These are phyloP conservation scores for Sternotherus odoratus DNA, from an alignment of 2,797 vertebrate species.

Conservation along the genomic window DNA sequence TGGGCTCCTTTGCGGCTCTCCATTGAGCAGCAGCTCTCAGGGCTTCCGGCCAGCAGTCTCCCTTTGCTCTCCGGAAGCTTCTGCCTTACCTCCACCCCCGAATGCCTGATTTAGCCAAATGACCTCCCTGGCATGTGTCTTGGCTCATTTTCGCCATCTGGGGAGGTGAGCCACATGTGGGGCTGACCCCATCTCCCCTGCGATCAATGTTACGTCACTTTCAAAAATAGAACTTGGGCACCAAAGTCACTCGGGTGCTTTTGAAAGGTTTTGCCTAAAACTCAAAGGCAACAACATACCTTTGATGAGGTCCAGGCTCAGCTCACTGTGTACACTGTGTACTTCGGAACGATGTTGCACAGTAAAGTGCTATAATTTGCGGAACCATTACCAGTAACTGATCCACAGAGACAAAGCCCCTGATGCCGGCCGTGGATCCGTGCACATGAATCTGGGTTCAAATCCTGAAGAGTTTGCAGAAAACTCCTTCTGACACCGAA, in stretches of 20 bases:
- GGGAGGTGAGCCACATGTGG: too few relatives aligned
- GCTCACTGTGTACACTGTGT: neutral
- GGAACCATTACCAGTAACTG: neutral
- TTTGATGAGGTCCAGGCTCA: neutral
- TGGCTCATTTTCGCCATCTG: too few relatives aligned
- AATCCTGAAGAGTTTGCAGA: neutral
- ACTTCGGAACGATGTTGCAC: neutral
- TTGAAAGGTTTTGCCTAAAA: neutral
- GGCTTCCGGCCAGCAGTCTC: neutral
- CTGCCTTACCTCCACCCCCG: neutral
- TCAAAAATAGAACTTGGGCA: too few relatives aligned
- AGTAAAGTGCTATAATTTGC: neutral
- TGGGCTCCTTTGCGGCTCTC: neutral
- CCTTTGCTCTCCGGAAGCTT: neutral
- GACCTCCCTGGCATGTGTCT: neutral
- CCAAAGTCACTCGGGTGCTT: neutral
- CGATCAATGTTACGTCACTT: too few relatives aligned
- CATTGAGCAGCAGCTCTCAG: neutral
- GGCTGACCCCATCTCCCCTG: too few relatives aligned
- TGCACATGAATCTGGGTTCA: neutral
- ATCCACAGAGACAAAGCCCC: neutral
- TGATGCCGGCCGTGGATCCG: neutral
- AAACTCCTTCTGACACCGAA: neutral
- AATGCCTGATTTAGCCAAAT: neutral
- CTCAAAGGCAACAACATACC: neutral